Conservation (phyloP, 2,113 vertebrate species). For the Podarcis raffonei region DNA sequence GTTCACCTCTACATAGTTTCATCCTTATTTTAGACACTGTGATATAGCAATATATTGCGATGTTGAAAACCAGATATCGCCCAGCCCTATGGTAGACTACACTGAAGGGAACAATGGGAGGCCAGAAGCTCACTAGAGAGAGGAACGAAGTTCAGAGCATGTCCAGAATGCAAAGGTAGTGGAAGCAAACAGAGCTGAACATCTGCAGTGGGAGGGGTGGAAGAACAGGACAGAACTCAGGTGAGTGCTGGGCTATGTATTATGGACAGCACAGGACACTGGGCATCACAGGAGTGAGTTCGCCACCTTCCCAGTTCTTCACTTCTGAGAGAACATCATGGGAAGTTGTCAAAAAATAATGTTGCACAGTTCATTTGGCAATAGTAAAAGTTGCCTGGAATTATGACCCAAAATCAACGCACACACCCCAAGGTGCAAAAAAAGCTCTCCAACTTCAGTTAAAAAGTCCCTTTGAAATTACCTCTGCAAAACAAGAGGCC, state of each 20-base stretch:
- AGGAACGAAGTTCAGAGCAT: no score
- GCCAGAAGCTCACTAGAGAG: background rate
- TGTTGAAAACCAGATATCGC: no score
- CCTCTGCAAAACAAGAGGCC: slow-evolving; percentile 34
- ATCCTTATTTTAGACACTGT: no score
- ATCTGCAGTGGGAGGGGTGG: background rate
- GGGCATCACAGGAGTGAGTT: background rate
- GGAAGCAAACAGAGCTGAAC: background rate
- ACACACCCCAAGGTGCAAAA: slow-evolving; percentile 12
- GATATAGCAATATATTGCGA: no score
- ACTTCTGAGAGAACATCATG: background rate
- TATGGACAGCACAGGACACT: background rate
- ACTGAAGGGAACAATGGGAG: background rate
- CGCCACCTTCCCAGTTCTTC: background rate
- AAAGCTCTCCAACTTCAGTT: background rate
- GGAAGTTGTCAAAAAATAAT: background rate
- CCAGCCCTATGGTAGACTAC: no score
- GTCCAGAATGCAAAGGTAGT: no score
- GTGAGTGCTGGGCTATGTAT: background rate
- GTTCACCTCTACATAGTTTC: no score
- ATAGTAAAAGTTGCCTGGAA: background rate
- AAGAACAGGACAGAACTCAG: background rate
- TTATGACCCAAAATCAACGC: slow-evolving; percentile 3
- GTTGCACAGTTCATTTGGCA: background rate
- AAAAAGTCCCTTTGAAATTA: slow-evolving; percentile 22